Percentiles rank a stretch among this genome's conserved stretches.
These are phyloP conservation scores for Myodes glareolus DNA, from an alignment of 2,113 vertebrate genomes.

Conservation along the genomic window DNA sequence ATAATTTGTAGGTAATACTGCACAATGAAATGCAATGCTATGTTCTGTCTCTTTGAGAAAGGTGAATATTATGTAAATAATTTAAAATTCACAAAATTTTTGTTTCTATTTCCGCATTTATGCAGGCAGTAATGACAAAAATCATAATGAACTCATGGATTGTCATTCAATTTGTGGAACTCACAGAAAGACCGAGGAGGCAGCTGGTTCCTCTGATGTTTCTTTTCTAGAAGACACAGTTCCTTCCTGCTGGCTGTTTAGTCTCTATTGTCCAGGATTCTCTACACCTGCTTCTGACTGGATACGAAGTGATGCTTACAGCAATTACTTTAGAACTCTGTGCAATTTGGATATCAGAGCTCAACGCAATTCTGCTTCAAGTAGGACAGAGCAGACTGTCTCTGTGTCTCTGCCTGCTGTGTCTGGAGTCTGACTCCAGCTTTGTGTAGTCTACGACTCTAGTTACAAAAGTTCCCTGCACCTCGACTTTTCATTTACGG, in stretches of 20 bases:
- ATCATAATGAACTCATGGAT: neutral
- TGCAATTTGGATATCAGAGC: neutral
- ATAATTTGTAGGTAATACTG: rapidly evolving
- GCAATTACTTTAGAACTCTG: neutral
- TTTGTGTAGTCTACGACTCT: neutral
- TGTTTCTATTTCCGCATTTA: neutral
- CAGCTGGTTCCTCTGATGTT: neutral
- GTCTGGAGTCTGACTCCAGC: neutral
- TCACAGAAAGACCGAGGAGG: neutral
- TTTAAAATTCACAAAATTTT: neutral
- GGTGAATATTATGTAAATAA: neutral
- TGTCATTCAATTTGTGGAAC: neutral
- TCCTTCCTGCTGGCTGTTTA: neutral
- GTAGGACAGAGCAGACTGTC: neutral
- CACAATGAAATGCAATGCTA: neutral
- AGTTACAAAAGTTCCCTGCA: neutral
- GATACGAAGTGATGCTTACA: neutral
- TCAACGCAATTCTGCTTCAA: neutral
- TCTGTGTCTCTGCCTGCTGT: too few species aligned
- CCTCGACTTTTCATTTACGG: neutral
- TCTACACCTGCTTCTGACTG: neutral
- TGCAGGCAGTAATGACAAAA: neutral
- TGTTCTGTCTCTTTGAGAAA: neutral
- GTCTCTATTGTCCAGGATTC: neutral
- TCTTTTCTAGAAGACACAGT: neutral